Evolutionary conservation across 35 echinoderm and acorn worm genomes (phyloP).

Genomic region (Eucidaris tribuloides): DNA sequence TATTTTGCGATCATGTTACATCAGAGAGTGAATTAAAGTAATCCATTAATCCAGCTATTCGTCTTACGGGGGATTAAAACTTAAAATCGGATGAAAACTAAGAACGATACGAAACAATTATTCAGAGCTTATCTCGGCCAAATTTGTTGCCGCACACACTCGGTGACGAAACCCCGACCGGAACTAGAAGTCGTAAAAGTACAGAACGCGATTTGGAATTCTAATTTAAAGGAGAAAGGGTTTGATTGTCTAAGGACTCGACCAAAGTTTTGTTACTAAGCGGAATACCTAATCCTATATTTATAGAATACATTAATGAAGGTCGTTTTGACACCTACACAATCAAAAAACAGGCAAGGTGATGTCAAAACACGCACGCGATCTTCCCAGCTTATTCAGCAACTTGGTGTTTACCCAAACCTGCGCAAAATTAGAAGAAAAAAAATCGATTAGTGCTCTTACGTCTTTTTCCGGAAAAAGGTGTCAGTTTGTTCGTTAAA

Average conservation of each 20-base stretch:
- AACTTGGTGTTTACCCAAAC: no score
- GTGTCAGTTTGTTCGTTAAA: no score
- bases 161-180: background rate
- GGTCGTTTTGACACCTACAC: no score
- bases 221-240: constrained; percentile 27
- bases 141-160: background rate
- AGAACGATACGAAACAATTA: constrained; percentile 15
- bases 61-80: constrained; percentile 31
- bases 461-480: no score
- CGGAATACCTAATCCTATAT: constrained; percentile 18
- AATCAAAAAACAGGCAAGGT: constrained; percentile 16
- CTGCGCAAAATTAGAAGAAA: no score
- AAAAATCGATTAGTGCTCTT: no score
- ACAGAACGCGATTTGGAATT: background rate
- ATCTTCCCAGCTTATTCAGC: no score
- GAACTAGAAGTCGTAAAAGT: background rate
- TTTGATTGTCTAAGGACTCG: constrained; percentile 7
- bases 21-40: constrained; percentile 19
- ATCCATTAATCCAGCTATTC: constrained; percentile 27
- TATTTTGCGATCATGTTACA: constrained; percentile 11
- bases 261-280: background rate
- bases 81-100: constrained; percentile 34
- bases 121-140: background rate
- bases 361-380: constrained; percentile 1
- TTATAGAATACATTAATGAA: background rate